Percentiles rank a stretch among this genome's conserved stretches.
phyloP scores from a whole-genome alignment of 92 coral and sea anemone genomes.

The Phenganax subtilis region DNA sequence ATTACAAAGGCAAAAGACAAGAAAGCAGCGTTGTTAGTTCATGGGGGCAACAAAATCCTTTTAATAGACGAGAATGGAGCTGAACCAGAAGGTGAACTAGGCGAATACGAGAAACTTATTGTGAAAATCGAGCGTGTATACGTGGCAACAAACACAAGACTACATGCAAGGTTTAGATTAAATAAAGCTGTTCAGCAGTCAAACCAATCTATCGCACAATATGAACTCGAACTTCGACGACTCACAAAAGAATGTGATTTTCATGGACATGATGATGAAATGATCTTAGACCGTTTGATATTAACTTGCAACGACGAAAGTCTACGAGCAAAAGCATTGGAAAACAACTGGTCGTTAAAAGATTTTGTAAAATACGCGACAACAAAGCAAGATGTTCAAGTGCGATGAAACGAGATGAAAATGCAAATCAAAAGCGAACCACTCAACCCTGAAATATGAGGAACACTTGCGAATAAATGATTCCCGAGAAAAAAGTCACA shows the following conservation, averaged over 20 bases:
- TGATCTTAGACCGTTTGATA: not conserved
- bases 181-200: not conserved
- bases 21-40: not conserved
- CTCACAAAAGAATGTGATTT: not conserved
- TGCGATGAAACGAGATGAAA: not conserved
- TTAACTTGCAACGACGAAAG: not conserved
- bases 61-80: not conserved
- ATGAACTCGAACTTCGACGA: constrained; percentile 12
- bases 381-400: not conserved
- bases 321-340: not conserved
- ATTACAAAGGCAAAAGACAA: not conserved
- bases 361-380: not conserved
- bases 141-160: not conserved
- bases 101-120: not conserved
- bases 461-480: not conserved
- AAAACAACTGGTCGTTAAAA: not conserved
- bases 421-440: not conserved
- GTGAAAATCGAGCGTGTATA: not conserved
- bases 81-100: not conserved
- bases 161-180: not conserved
- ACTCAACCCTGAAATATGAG: not conserved
- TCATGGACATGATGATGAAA: not conserved
- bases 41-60: not conserved
- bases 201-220: constrained; percentile 5
- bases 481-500: not conserved